phyloP scores from a whole-genome alignment of 2,888 invertebrate genomes.

The Drosophila suboccidentalis region DNA sequence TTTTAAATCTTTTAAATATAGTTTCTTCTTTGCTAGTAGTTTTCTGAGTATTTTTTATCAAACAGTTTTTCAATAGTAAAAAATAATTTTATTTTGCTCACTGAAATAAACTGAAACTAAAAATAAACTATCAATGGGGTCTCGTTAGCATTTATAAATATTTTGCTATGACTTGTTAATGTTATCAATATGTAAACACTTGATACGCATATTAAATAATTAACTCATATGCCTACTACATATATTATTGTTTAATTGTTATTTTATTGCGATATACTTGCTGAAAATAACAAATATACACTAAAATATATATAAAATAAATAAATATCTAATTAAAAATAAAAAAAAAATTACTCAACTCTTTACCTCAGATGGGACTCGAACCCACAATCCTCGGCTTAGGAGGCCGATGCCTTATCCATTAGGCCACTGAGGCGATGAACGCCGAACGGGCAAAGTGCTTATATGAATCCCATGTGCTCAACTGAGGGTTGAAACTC shows the following conservation, averaged over 20 bases:
- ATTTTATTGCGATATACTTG: neutral
- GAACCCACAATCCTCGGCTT: conserved; percentile 74
- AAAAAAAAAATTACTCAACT: neutral
- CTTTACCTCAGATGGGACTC: conserved; percentile 71
- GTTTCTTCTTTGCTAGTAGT: neutral
- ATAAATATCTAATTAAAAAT: neutral
- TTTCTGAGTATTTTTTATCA: neutral
- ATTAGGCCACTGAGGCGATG: conserved; percentile 69
- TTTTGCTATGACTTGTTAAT: neutral
- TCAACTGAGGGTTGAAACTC: neutral
- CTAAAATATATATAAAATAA: neutral
- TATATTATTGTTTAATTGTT: neutral
- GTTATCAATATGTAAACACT: neutral
- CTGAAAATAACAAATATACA: neutral
- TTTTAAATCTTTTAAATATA: neutral
- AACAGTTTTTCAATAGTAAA: neutral
- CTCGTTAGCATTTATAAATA: neutral
- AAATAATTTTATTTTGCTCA: neutral
- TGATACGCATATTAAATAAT: neutral
- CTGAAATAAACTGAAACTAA: neutral
- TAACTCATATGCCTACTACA: neutral
- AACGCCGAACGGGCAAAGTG: conserved; percentile 12
- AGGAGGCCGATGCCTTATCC: conserved; percentile 74
- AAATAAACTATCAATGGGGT: neutral
- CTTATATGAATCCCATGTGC: conserved; percentile 9